Percentiles rank a stretch among this genome's conserved stretches.
Evolutionary conservation across 2,888 invertebrate species (phyloP).

Genomic region (Eulithis prunata): DNA sequence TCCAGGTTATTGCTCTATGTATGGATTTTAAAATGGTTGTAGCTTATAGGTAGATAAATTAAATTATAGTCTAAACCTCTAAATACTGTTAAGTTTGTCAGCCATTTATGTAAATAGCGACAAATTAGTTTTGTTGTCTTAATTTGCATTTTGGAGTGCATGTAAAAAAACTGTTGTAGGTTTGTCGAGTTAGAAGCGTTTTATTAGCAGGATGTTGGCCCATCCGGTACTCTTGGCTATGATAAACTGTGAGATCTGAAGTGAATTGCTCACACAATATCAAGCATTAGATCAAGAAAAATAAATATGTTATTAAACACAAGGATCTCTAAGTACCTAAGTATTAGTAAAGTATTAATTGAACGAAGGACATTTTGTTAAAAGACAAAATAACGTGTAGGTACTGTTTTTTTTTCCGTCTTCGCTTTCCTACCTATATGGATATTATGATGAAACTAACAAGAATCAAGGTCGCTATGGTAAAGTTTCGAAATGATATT

Average conservation of each 20-base stretch:
- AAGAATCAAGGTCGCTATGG: too few species aligned
- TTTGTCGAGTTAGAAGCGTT: constrained; percentile 9
- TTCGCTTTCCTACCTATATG: too few species aligned
- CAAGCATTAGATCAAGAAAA: neutral
- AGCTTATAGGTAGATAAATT: constrained; percentile 21
- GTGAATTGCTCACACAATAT: neutral
- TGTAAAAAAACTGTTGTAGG: constrained; percentile 11
- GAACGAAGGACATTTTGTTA: too few species aligned
- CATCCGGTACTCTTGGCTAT: constrained; percentile 11
- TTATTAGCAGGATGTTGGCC: constrained; percentile 25
- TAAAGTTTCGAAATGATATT: too few species aligned
- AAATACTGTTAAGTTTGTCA: constrained; percentile 29
- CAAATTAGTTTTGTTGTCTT: constrained; percentile 24
- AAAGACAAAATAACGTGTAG: too few species aligned
- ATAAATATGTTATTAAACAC: too few species aligned
- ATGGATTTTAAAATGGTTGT: constrained; percentile 23
- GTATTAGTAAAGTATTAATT: too few species aligned
- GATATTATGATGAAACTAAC: too few species aligned
- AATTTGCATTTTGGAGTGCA: constrained; percentile 21
- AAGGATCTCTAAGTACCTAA: too few species aligned
- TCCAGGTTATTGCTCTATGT: constrained; percentile 42
- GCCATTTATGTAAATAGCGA: constrained; percentile 24
- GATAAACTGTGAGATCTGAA: neutral
- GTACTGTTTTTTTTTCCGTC: too few species aligned
- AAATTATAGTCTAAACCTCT: constrained; percentile 12